phyloP scores from a whole-genome alignment of 2,888 invertebrate genomes.

The Prosopocoilus inquinatus region DNA sequence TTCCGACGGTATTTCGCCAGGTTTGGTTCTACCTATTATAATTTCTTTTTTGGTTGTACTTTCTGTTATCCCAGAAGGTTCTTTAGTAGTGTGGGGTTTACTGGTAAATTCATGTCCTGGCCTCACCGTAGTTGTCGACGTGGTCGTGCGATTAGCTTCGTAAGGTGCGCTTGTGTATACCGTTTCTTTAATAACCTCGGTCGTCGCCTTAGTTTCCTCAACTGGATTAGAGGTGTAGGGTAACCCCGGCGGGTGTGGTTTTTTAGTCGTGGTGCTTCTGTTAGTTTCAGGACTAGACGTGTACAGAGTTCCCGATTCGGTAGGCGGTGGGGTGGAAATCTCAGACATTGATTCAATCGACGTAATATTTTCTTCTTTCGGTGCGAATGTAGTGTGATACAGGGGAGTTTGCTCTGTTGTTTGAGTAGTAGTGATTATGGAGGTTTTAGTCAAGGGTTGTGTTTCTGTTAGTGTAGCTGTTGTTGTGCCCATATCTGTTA shows the following conservation, averaged over 20 bases:
- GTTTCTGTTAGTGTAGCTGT: conserved; percentile 50
- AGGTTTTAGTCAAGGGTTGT: conserved; percentile 32
- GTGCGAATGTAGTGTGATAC: conserved; percentile 17
- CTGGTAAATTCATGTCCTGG: conserved; percentile 15
- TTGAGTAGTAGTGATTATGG: conserved; percentile 21
- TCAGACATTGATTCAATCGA: too few relatives aligned
- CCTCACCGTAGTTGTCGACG: conserved; percentile 9
- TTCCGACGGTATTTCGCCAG: conserved; percentile 2
- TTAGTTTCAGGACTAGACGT: neutral
- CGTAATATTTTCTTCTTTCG: conserved; percentile 11
- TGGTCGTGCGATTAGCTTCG: conserved; percentile 12
- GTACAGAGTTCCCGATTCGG: neutral
- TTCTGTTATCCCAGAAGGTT: neutral
- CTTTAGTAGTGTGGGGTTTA: conserved; percentile 8
- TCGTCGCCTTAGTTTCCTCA: neutral
- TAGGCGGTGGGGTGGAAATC: too few relatives aligned
- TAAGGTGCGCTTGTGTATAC: conserved; percentile 13
- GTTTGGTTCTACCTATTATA: neutral
- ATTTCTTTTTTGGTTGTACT: neutral
- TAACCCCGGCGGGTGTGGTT: neutral
- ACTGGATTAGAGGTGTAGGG: neutral
- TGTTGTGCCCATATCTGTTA: conserved; percentile 50
- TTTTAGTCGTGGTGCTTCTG: neutral
- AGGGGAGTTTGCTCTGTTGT: conserved; percentile 20
- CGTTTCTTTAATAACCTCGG: neutral